Percentiles rank a stretch among this genome's conserved stretches.
These are phyloP conservation scores for Aleiodes leptofemur DNA, from an alignment of 2,888 invertebrate genomes.

Conservation along the genomic window DNA sequence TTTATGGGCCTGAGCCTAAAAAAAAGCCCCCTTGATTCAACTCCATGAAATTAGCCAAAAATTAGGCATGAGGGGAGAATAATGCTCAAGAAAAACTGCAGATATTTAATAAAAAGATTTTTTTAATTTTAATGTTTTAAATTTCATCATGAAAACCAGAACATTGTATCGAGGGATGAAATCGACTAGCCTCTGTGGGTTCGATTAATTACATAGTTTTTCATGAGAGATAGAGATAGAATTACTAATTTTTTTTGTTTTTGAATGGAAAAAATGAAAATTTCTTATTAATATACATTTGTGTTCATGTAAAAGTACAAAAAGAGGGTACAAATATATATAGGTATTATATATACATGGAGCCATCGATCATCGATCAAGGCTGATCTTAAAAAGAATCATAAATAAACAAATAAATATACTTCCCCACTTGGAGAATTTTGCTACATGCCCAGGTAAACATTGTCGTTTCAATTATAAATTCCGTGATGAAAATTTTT, in stretches of 20 bases:
- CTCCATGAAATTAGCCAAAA: slow-evolving; percentile 15
- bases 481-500: not conserved
- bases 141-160: not conserved
- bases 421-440: not conserved
- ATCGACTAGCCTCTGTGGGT: too few species aligned
- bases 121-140: not conserved
- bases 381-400: slow-evolving; percentile 20
- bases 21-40: not conserved
- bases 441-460: slow-evolving; percentile 17
- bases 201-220: too few species aligned
- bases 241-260: too few species aligned
- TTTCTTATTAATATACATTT: slow-evolving; percentile 19
- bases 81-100: not conserved
- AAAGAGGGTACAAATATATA: slow-evolving; percentile 20
- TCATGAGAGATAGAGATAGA: too few species aligned
- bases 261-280: not conserved
- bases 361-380: slow-evolving; percentile 23
- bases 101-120: not conserved
- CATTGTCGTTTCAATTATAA: slow-evolving; percentile 2
- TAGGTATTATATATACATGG: slow-evolving; percentile 22
- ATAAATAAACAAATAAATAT: slow-evolving; percentile 38
- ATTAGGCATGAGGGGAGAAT: not conserved
- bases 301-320: not conserved
- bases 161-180: too few species aligned
- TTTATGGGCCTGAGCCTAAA: not conserved